Base-by-base conservation (phyloP, 2,888 invertebrate genomes). In the Drosophila kokeensis region DNA sequence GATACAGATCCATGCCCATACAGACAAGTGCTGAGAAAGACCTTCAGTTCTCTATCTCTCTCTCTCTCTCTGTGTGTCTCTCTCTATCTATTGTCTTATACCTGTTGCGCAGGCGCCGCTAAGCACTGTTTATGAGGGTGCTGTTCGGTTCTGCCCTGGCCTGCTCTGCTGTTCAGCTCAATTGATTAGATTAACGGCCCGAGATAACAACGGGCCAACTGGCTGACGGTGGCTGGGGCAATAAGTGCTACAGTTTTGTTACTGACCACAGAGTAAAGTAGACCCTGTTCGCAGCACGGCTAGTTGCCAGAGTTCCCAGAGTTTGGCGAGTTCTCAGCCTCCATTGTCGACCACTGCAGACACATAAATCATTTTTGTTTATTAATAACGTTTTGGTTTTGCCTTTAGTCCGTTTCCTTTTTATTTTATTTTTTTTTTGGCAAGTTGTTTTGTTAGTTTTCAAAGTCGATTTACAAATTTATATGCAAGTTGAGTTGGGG, bases 321-420 rank as follows among this genome's bases (percentile, higher is more conserved):
- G 64, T n/a, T 55, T 67, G 32, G 40, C 49, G 15, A 36, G 34
- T 34, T 30, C 63, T 61, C 73, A 62, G 66, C 60, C 60, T 66
- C 38, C 63, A 52, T 38, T 64, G 70, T 62, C 63, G 64, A 49
- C 48, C 77, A 65, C 49, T 69, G 75, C 85, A 75, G 82, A 85
- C 85, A 82, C 87, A 85, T 85, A 82, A 85, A 85, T 87, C 82
- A 87, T 84, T 76, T 82, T 75, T 76, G 82, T 87, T 82, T 87
- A 82, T 84, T 87, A 84, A 83, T 82, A 85, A 85, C 74, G 69
- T 75, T 82, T 49, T 38, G 63, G 72, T 61, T 69, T 68, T 62
- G 76, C 64, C 59, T 52, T 53, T 53, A 21, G 59, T 34, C 68
- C 36, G 38, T 63, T 59, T 29, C 21, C 27, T 18, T 27, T 63